These are phyloP conservation scores for Idaea biselata DNA, from an alignment of 2,888 invertebrate genomes.

Conservation along the genomic window DNA sequence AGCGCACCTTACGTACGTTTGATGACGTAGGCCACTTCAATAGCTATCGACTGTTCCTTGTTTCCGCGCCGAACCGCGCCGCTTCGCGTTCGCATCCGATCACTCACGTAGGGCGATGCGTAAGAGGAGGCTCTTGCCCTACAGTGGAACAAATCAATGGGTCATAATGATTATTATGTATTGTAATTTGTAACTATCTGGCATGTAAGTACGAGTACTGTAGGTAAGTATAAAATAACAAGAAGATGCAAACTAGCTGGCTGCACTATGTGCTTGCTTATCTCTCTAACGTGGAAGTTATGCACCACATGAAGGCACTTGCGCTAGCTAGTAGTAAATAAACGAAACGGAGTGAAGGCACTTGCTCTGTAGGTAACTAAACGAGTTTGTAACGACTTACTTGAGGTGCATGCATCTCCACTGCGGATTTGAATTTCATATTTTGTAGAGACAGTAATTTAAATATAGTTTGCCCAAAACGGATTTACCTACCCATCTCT, in stretches of 20 bases:
- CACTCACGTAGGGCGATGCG: no score
- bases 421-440: conserved; percentile 52
- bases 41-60: no score
- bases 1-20: no score
- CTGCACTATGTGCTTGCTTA: not conserved
- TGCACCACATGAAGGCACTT: not conserved
- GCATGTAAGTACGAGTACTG: no score
- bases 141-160: no score
- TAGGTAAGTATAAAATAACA: not conserved
- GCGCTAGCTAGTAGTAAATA: conserved; percentile 27
- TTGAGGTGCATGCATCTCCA: conserved; percentile 52
- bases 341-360: conserved; percentile 31
- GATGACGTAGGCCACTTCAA: no score
- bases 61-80: no score
- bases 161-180: no score
- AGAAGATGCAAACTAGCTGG: not conserved
- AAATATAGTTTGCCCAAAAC: conserved; percentile 31
- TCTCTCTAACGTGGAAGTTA: not conserved
- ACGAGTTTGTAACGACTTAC: conserved; percentile 61
- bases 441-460: conserved; percentile 43
- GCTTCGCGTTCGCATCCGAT: no score
- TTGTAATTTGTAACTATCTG: no score
- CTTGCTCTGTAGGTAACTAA: conserved; percentile 40
- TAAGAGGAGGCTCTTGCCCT: no score
- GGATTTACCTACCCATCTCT: conserved; percentile 20